These are phyloP conservation scores for Nerophis lumbriciformis DNA, from an alignment of 2,113 vertebrate species.

Conservation along the genomic window DNA sequence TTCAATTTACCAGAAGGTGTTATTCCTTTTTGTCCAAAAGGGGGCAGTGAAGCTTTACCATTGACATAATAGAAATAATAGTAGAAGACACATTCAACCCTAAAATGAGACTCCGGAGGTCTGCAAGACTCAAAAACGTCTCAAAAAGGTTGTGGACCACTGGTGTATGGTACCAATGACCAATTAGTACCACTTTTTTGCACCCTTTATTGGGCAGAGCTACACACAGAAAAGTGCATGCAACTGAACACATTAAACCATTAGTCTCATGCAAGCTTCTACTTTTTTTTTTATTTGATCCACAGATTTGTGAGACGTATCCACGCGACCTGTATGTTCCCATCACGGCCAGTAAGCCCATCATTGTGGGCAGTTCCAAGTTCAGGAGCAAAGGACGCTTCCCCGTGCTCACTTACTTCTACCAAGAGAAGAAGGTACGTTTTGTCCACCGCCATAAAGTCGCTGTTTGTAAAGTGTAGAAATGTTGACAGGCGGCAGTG, in stretches of 20 bases:
- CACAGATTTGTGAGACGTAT: constrained; percentile 94
- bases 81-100: background rate
- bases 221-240: no score
- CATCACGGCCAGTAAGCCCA: constrained; percentile 85
- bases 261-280: background rate
- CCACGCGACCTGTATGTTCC: constrained; percentile 93
- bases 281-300: constrained; percentile 9
- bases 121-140: background rate
- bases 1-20: background rate
- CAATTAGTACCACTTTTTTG: no score
- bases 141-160: no score
- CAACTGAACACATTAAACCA: no score
- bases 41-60: constrained; percentile 7
- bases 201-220: no score
- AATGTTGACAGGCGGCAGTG: constrained; percentile 80
- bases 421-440: constrained; percentile 88
- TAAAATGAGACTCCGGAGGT: background rate
- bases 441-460: background rate
- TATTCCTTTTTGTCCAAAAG: constrained; percentile 13
- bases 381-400: constrained; percentile 98
- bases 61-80: no score
- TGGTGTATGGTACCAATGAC: no score
- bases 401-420: constrained; percentile 93
- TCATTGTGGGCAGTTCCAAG: constrained; percentile 96
- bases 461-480: background rate